Evolutionary conservation across 92 coral and sea anemone species (phyloP).

Genomic region (Pocillopora grandis): DNA sequence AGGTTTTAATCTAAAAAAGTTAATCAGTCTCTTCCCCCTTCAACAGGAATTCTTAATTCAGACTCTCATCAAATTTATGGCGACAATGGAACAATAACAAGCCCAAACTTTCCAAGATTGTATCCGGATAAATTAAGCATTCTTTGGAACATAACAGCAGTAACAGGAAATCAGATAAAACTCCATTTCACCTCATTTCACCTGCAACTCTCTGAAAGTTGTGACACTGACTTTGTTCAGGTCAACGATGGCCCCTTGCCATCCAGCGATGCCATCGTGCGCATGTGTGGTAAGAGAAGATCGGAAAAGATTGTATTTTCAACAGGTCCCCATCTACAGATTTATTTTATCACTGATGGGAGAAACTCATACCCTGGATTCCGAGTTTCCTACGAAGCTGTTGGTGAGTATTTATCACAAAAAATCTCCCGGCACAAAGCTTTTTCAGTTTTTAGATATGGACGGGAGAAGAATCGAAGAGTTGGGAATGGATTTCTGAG

Average conservation of each 20-base stretch:
- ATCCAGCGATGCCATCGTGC: conserved; percentile 32
- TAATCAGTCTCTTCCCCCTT: background rate
- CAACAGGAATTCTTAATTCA: conserved; percentile 6
- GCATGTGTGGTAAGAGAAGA: conserved; percentile 22
- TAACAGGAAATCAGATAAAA: conserved; percentile 39
- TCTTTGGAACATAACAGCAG: conserved; percentile 71
- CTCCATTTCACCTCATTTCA: conserved; percentile 45
- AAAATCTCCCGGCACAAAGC: too few relatives aligned
- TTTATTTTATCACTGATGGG: conserved; percentile 26
- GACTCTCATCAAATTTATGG: conserved; percentile 8
- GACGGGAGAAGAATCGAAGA: too few relatives aligned
- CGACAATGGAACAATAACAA: conserved; percentile 47
- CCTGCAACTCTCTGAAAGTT: background rate
- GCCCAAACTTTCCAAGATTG: conserved; percentile 71
- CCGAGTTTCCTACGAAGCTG: conserved; percentile 17
- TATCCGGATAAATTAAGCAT: conserved; percentile 58
- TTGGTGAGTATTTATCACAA: conserved; percentile 2
- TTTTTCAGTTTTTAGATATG: too few relatives aligned
- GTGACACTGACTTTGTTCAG: conserved; percentile 17
- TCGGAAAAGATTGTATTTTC: conserved; percentile 15
- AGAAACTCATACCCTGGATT: background rate
- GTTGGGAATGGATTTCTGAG: too few relatives aligned
- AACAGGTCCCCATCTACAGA: conserved; percentile 23
- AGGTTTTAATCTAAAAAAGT: background rate
- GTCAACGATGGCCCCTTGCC: conserved; percentile 29